Conservation (phyloP, 2,113 vertebrate species). For the Gyps fulvus region DNA sequence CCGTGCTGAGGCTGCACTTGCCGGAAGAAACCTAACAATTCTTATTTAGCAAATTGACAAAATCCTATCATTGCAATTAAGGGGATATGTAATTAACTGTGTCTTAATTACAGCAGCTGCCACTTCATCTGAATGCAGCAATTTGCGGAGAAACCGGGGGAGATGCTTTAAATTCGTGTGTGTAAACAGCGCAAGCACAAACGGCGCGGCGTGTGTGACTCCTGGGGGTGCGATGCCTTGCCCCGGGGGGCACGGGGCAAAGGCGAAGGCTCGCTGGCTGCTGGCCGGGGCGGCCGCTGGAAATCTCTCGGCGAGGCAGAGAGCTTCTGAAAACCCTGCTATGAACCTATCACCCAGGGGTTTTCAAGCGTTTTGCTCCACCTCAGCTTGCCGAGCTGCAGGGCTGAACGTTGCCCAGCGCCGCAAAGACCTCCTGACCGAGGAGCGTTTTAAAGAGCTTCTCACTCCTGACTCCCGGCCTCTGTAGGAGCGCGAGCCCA, state of each 20-base stretch:
- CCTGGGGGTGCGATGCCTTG: not conserved
- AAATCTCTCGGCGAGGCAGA: not conserved
- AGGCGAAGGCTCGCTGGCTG: not conserved
- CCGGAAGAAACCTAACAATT: constrained; percentile 73
- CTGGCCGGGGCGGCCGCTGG: not conserved
- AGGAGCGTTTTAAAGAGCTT: not conserved
- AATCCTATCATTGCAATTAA: constrained; percentile 81
- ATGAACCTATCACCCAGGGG: fast-evolving
- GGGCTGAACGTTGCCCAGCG: not conserved
- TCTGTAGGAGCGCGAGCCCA: not conserved
- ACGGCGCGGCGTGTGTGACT: not conserved
- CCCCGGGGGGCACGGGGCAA: fast-evolving
- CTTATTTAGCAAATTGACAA: constrained; percentile 81
- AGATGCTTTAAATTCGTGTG: constrained; percentile 70
- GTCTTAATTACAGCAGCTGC: constrained; percentile 82
- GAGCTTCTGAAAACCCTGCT: not conserved
- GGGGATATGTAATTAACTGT: constrained; percentile 79
- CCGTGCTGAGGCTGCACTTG: not conserved
- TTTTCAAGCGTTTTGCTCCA: not conserved
- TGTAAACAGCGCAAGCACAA: constrained; percentile 72
- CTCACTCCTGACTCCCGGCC: not conserved
- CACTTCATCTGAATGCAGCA: constrained; percentile 77
- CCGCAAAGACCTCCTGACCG: not conserved
- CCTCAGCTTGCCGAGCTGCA: not conserved
- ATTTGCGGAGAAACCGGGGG: constrained; percentile 73